These are phyloP conservation scores for Calameuta idolon DNA, from an alignment of 2,888 invertebrate genomes.

Conservation along the genomic window DNA sequence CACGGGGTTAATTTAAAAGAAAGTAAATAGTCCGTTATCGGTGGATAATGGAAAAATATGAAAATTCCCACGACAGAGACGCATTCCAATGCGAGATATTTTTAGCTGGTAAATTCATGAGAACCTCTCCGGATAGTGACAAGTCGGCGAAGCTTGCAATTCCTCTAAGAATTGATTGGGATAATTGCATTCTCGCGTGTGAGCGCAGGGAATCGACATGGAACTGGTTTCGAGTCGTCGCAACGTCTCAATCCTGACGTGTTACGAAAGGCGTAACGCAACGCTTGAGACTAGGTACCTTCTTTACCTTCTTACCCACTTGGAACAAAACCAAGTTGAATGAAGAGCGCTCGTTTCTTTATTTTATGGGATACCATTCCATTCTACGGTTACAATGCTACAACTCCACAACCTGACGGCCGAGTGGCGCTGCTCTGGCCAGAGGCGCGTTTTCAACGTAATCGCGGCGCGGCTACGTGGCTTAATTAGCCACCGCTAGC, in stretches of 20 bases:
- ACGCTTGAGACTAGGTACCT: neutral
- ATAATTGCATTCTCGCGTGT: neutral
- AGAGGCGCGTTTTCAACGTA: slow-evolving; percentile 20
- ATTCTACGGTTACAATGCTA: slow-evolving; percentile 11
- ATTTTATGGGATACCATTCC: slow-evolving; percentile 34
- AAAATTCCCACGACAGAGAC: neutral
- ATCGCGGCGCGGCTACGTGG: slow-evolving; percentile 29
- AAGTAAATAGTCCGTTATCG: neutral
- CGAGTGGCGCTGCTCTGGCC: slow-evolving; percentile 17
- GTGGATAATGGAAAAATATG: neutral
- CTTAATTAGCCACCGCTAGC: slow-evolving; percentile 39
- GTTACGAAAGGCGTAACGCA: slow-evolving; percentile 9
- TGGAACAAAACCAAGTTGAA: slow-evolving; percentile 28
- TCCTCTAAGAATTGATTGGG: neutral
- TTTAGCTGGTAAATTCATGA: neutral
- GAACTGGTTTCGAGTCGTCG: slow-evolving; percentile 4
- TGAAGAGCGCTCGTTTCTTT: slow-evolving; percentile 36
- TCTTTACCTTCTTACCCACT: slow-evolving; percentile 22
- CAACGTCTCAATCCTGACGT: slow-evolving; percentile 9
- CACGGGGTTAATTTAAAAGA: neutral
- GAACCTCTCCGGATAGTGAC: neutral
- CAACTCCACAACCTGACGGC: neutral
- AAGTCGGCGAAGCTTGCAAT: neutral
- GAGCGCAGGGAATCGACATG: neutral
- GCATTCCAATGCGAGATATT: neutral